A percentile compares a stretch with the other conserved stretches of the same genome.
Evolutionary conservation across 2,797 vertebrate species (phyloP).

Genomic region (Scyliorhinus canicula): DNA sequence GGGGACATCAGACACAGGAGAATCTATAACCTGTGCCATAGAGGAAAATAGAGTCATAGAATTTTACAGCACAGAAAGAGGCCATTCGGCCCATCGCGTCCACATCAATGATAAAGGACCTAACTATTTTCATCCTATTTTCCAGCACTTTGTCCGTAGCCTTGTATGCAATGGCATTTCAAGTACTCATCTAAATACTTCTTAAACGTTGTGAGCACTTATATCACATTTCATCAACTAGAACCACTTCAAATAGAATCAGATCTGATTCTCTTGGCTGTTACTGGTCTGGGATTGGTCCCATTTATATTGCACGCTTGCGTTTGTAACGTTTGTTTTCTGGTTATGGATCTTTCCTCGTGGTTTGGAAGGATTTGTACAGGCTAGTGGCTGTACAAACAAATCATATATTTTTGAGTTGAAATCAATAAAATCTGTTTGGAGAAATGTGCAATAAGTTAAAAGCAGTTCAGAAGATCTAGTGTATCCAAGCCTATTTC

Average conservation of each 20-base stretch:
- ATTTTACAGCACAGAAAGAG: too few species aligned
- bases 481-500: background rate
- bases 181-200: too few species aligned
- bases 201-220: too few species aligned
- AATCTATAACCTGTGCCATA: background rate
- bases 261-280: background rate
- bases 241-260: slow-evolving; percentile 19
- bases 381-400: background rate
- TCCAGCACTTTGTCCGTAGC: too few species aligned
- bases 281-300: background rate
- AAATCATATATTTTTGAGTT: background rate
- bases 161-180: too few species aligned
- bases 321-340: background rate
- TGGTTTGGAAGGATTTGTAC: background rate
- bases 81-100: too few species aligned
- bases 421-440: background rate
- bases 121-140: too few species aligned
- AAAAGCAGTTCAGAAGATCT: background rate
- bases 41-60: too few species aligned
- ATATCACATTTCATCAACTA: slow-evolving; percentile 22
- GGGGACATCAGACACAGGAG: background rate
- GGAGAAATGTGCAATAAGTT: background rate
- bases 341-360: background rate
- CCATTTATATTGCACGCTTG: background rate
- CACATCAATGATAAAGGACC: too few species aligned